A percentile compares a stretch with the other conserved stretches of the same genome.
phyloP scores from a whole-genome alignment of 1,140 invertebrate species.

The Drosophila punjabiensis region DNA sequence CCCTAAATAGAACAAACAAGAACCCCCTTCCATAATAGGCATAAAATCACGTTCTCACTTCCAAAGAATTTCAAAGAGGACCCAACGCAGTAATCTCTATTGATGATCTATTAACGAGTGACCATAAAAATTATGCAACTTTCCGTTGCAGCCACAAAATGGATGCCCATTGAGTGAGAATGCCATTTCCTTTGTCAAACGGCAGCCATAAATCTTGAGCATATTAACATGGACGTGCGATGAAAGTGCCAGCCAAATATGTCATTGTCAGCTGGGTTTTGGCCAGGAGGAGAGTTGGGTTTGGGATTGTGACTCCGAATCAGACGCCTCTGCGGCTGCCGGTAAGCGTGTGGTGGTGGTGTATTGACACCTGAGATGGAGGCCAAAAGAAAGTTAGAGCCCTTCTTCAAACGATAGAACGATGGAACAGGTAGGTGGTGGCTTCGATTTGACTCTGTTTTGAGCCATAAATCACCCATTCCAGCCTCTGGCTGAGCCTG shows the following conservation, averaged over 20 bases:
- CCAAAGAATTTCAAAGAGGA: conserved; percentile 42
- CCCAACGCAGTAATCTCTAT: conserved; percentile 74
- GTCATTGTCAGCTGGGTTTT: conserved; percentile 72
- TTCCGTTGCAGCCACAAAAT: conserved; percentile 65
- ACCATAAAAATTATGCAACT: conserved; percentile 81
- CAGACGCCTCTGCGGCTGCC: conserved; percentile 69
- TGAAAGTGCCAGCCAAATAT: conserved; percentile 82
- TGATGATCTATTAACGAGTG: conserved; percentile 78
- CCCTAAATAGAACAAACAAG: conserved; percentile 15
- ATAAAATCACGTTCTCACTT: conserved; percentile 52
- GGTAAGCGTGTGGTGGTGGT: conserved; percentile 54
- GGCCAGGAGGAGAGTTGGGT: conserved; percentile 19
- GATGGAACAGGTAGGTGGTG: conserved; percentile 34
- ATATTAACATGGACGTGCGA: conserved; percentile 83
- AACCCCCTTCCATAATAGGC: not conserved
- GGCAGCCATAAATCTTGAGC: conserved; percentile 72
- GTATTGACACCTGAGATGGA: conserved; percentile 74
- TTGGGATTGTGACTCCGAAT: conserved; percentile 4
- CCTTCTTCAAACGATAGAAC: conserved; percentile 30
- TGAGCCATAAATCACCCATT: conserved; percentile 69
- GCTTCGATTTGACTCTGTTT: conserved; percentile 26
- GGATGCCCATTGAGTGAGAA: conserved; percentile 64
- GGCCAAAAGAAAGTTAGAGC: conserved; percentile 44
- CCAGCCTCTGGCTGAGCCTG: conserved; percentile 47
- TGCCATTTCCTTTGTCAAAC: conserved; percentile 80